Conservation (phyloP, 2,888 invertebrate genomes). For the Euzophera pinguis region DNA sequence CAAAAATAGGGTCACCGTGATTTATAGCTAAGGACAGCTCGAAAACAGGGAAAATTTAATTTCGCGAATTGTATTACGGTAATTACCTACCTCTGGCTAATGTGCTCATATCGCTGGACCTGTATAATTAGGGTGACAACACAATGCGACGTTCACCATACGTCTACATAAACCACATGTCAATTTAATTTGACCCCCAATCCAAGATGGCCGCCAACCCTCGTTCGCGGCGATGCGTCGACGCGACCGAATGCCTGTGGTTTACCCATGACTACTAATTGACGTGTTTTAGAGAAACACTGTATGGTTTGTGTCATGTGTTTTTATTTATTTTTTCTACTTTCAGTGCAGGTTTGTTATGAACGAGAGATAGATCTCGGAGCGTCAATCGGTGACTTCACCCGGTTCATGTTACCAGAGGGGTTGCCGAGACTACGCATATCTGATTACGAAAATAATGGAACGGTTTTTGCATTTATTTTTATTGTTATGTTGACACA, state of each 20-base stretch:
- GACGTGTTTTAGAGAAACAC: slow-evolving; percentile 65
- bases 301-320: slow-evolving; percentile 49
- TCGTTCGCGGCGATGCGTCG: slow-evolving; percentile 41
- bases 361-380: slow-evolving; percentile 10
- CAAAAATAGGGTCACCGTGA: slow-evolving; percentile 35
- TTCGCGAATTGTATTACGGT: slow-evolving; percentile 57
- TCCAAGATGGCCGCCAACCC: slow-evolving; percentile 71
- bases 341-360: slow-evolving; percentile 6
- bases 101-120: slow-evolving; percentile 60
- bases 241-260: slow-evolving; percentile 60
- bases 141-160: slow-evolving; percentile 68
- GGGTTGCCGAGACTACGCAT: slow-evolving; percentile 6
- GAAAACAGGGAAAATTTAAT: slow-evolving; percentile 48
- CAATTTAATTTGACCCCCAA: slow-evolving; percentile 77
- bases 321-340: slow-evolving; percentile 33
- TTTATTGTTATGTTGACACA: slow-evolving; percentile 9
- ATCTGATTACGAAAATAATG: slow-evolving; percentile 11
- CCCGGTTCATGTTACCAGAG: slow-evolving; percentile 12
- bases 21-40: slow-evolving; percentile 41
- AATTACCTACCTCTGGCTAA: slow-evolving; percentile 64
- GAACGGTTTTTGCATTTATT: slow-evolving; percentile 7
- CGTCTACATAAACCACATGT: slow-evolving; percentile 72
- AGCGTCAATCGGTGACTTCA: slow-evolving; percentile 4
- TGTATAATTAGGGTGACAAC: slow-evolving; percentile 76
- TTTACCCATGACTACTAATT: slow-evolving; percentile 65